A percentile compares a stretch with the other conserved stretches of the same genome.
Evolutionary conservation across 92 coral and sea anemone species (phyloP).

Genomic region (Porites evermanni): DNA sequence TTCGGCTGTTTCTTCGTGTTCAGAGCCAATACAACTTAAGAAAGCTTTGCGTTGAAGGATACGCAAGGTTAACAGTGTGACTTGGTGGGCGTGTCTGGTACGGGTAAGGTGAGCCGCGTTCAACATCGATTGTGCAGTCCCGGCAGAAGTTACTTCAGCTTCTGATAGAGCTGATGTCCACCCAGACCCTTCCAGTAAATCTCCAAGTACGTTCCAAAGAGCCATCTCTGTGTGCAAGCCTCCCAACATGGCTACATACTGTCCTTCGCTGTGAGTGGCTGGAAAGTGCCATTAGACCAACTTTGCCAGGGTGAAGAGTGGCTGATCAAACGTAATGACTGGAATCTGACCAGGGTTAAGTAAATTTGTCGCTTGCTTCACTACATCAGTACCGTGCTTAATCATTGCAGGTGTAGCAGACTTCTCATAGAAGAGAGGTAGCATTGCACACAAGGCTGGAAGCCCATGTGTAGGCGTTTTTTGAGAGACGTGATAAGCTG

Average conservation of each 20-base stretch:
- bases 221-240: constrained; percentile 65
- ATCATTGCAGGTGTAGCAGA: constrained; percentile 49
- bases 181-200: too few species aligned
- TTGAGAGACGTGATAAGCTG: constrained; percentile 21
- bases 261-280: constrained; percentile 41
- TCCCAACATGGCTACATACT: constrained; percentile 29
- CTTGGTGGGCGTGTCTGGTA: too few species aligned
- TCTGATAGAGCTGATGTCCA: too few species aligned
- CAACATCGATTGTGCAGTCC: too few species aligned
- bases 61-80: too few species aligned
- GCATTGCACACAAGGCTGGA: constrained; percentile 24
- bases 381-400: constrained; percentile 56
- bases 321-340: constrained; percentile 55
- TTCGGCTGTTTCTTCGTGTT: background rate
- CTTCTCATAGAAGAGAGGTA: constrained; percentile 52
- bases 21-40: background rate
- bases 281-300: constrained; percentile 65
- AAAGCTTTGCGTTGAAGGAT: too few species aligned
- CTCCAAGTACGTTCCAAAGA: too few species aligned
- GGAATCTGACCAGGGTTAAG: constrained; percentile 64
- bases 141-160: too few species aligned
- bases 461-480: background rate
- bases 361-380: constrained; percentile 41
- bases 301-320: constrained; percentile 67
- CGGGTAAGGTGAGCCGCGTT: too few species aligned